Evolutionary conservation across 2,113 vertebrate species (phyloP), one percentile per base, ranked within the genome.

Genomic region (Tinamus guttatus): DNA sequence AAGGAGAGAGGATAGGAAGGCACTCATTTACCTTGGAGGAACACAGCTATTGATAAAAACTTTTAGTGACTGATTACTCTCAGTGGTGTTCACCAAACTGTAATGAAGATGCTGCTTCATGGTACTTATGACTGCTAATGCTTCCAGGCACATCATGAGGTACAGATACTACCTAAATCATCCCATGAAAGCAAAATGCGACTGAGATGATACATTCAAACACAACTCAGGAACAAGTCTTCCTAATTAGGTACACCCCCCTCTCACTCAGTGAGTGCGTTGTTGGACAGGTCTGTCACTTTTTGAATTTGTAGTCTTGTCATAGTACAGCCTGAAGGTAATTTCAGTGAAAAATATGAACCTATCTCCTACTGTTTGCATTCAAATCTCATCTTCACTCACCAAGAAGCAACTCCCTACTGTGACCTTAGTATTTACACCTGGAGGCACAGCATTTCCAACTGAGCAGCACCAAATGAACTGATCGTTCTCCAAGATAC

Each of bases 291-390:
- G 70, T 88, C 93, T 84, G 70, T 70, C 2, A 3, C 83, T 84
- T 89, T 58, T 85, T 28, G 52, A 59, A 79, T 88, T 68, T 83
- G 80, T 81, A 82, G 54, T 73, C 89, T 93, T 89, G 94, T 84
- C 89, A 83, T 83, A 89, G 63, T 7, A 40, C 70, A 97, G 81
- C 68, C 76, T 79, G 51, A 92, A 95, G 86, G 85, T 94, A 94
- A 96, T 96, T 97, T 96, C 93, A 93, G 59, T 9, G 79, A 54
- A 92, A 97, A 97, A 97, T 69, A 69, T 28, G 4, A 93, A 77
- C 36, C 38, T 41, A 19, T 80, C 68, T 92, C 87, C 68, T 70
- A 68, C 64, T 78, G 81, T 30, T 81, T 91, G 75, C 92, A 79
- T 93, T 96, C 91, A 91, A 64, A 94, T 77, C 41, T 96, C 91